phyloP scores from a whole-genome alignment of 1,140 invertebrate species.

The Papilio aristodemus region DNA sequence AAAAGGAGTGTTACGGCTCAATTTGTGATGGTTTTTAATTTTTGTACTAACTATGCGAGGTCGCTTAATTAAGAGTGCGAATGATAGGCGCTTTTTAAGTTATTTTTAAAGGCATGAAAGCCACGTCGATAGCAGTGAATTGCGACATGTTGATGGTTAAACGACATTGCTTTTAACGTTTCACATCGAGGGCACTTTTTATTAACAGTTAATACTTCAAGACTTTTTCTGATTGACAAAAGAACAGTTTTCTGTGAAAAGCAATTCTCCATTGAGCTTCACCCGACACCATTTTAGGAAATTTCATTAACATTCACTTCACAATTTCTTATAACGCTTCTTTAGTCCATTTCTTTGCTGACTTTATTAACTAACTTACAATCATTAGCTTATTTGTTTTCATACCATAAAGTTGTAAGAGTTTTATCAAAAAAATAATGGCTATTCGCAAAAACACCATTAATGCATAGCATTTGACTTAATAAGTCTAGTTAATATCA shows the following conservation, averaged over 20 bases:
- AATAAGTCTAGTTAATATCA: too few species aligned
- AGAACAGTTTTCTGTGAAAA: background rate
- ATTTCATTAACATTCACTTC: too few species aligned
- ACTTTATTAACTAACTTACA: too few species aligned
- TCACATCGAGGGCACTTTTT: conserved; percentile 11
- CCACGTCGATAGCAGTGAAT: conserved; percentile 38
- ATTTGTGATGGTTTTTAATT: conserved; percentile 58
- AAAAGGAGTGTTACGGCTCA: conserved; percentile 37
- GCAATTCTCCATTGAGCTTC: background rate
- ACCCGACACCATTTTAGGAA: too few species aligned
- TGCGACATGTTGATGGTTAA: conserved; percentile 49
- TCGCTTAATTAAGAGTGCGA: conserved; percentile 74
- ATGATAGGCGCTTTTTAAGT: conserved; percentile 57
- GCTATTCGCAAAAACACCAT: too few species aligned
- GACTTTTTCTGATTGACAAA: background rate
- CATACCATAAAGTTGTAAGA: too few species aligned
- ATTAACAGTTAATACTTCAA: conserved; percentile 2
- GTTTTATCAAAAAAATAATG: too few species aligned
- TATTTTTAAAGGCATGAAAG: conserved; percentile 31
- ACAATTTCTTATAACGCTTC: too few species aligned
- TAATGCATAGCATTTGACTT: too few species aligned
- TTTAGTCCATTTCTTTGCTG: too few species aligned
- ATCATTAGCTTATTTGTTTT: too few species aligned
- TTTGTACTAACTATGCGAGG: conserved; percentile 54
- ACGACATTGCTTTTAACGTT: conserved; percentile 36